phyloP scores from a whole-genome alignment of 1,140 invertebrate genomes.

The Glomeris maerens region DNA sequence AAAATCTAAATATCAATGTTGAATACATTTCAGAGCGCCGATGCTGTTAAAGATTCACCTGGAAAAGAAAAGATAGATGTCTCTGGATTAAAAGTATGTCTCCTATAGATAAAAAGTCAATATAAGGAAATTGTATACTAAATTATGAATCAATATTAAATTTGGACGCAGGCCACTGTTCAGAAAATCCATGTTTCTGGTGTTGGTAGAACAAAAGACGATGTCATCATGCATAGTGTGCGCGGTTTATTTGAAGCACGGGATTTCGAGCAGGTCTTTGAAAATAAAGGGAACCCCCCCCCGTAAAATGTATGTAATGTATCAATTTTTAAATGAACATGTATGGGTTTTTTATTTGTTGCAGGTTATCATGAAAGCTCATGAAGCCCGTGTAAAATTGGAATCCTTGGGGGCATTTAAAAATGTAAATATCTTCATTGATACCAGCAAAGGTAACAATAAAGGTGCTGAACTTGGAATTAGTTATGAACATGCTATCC shows the following conservation, averaged over 20 bases:
- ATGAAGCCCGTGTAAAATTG: constrained; percentile 47
- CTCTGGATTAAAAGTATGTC: too few species aligned
- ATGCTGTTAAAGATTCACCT: too few species aligned
- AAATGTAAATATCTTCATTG: constrained; percentile 61
- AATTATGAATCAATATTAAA: not conserved
- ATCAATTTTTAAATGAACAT: constrained; percentile 1
- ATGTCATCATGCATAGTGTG: constrained; percentile 56
- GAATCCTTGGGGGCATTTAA: constrained; percentile 67
- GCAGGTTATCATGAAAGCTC: constrained; percentile 35
- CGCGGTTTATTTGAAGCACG: constrained; percentile 53
- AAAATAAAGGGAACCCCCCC: too few species aligned
- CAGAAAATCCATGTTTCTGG: constrained; percentile 66
- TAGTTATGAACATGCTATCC: too few species aligned
- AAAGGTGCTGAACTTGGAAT: too few species aligned
- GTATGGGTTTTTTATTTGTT: constrained; percentile 18
- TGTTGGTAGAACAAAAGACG: constrained; percentile 63
- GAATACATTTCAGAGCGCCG: too few species aligned
- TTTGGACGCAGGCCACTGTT: constrained; percentile 46
- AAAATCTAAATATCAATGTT: too few species aligned
- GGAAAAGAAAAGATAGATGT: too few species aligned
- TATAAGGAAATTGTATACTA: not conserved
- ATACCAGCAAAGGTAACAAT: constrained; percentile 55
- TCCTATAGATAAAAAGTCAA: too few species aligned
- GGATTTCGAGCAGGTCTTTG: constrained; percentile 34
- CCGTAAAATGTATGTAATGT: constrained; percentile 27